Base-by-base conservation (phyloP, 2,888 invertebrate species). In the Lapara coniferarum region DNA sequence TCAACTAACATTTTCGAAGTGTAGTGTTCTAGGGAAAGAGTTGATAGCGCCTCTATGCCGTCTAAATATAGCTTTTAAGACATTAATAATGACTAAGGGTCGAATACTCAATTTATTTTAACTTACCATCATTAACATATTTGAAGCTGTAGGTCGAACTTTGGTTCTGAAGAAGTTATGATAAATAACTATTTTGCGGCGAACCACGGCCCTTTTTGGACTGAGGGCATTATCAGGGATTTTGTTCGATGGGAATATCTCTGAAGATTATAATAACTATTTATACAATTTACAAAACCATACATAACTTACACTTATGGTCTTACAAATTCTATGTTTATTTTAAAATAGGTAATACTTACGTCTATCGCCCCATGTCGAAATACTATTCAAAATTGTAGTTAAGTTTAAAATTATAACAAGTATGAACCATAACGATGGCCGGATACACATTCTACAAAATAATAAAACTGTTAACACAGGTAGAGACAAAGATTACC, bases 51-150 rank as follows among this genome's bases (percentile, higher is more conserved):
- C 37, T 37, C 8, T 6, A 8, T 8, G 8, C 0, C 37, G 8
- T 6, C 37, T 37, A 37, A 37, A 37, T 37, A 5, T 37, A 37
- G 16, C 7, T 16, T 16, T 10, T 25, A 51, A 3, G 25, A 37
- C 25, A 52, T 30, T 19, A 19, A n/a, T 3, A 3, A 37, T 66
- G 16, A 55, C 2, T 14, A 52, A 19, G 7, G 66, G 51, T 52
- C 16, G 30, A 13, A 53, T 69, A 37, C 37, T 37, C 37, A 37
- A 37, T 7, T 37, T 0, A 44, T 69, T 55, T 37, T 16, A 72
- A 75, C 87, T 90, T 89, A 97, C 97, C 97, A 97, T 96, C 78
- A 95, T 89, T 37, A 97, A 90, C 97, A 97, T 97, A 86, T 97
- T 97, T n/a, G 96, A 94, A 16, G 97, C 96, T 52, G 95, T 90